Conservation (phyloP, 2,888 invertebrate species). For the Tanytarsus gracilentus region DNA sequence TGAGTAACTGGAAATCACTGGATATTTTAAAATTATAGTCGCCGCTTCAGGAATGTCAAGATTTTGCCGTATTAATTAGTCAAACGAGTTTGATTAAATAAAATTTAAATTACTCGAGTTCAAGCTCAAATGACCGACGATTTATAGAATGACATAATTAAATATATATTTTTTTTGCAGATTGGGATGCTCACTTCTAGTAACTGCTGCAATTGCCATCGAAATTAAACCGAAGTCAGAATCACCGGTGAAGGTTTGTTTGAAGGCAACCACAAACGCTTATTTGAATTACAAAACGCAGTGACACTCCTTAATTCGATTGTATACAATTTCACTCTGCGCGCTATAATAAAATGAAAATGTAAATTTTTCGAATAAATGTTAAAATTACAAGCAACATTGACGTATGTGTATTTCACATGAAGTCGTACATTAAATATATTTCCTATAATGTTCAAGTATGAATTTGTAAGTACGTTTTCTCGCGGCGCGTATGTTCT, state of each 20-base stretch:
- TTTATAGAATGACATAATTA: too few relatives aligned
- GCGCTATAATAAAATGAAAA: background rate
- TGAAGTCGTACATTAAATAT: too few relatives aligned
- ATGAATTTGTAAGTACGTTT: too few relatives aligned
- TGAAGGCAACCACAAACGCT: background rate
- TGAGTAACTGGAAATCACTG: background rate
- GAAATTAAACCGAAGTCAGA: conserved; percentile 9
- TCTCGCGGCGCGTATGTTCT: too few relatives aligned
- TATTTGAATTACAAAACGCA: background rate
- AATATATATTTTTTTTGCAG: conserved; percentile 7
- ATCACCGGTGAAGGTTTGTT: conserved; percentile 14
- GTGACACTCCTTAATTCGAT: background rate
- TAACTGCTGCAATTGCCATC: background rate
- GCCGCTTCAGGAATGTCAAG: background rate
- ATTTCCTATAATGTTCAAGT: too few relatives aligned
- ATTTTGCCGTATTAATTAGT: too few relatives aligned
- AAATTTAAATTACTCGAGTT: background rate
- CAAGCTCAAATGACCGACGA: too few relatives aligned
- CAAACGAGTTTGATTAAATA: background rate
- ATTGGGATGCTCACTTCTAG: background rate
- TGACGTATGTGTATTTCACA: too few relatives aligned
- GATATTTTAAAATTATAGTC: background rate
- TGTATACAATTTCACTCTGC: background rate
- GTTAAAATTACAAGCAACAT: too few relatives aligned
- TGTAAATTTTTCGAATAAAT: too few relatives aligned